Evolutionary conservation across 2,113 vertebrate species (phyloP), one percentile per base, ranked within the genome.

Genomic region (Pseudorasbora parva): DNA sequence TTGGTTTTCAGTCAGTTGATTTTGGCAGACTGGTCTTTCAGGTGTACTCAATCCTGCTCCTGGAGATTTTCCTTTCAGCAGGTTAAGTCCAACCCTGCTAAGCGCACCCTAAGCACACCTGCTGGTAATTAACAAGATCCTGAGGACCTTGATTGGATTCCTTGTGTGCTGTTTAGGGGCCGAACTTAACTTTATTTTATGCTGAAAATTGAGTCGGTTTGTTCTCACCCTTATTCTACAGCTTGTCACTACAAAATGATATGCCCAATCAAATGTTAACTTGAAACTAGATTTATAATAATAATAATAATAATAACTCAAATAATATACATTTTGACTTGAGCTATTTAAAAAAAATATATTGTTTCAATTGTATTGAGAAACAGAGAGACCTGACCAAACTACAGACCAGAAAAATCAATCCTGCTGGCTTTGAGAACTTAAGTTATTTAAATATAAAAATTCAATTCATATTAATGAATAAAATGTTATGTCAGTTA

Each of bases 101-200:
- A n/a, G n/a, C n/a, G n/a, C n/a, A n/a, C n/a, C 7, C 30, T 43
- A 10, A 43, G 54, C 23, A 14, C 76, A 78, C 76, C 76, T 78
- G 76, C n/a, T 60, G 7, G n/a, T 60, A 62, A 60, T 78, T 60
- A 43, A 60, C 56, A 78, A 78, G 7, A 76, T 76, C 33, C 30
- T 8, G 10, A 76, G 30, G 30, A 23, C 21, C 74, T 41, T 76
- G 30, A 57, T 57, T 57, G n/a, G 54, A 14, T 45, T 7, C 5
- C 8, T 59, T 23, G n/a, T 11, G 7, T 45, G 14, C 37, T 60
- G 75, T 43, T 78, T 19, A 78, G 37, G 45, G 21, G n/a, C 15
- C 1, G 2, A 19, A 45, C 57, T 41, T 37, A 75, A n/a, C 9
- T 30, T 15, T 23, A 23, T 2, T 45, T 6, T 23, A 25, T 2